Conservation (phyloP, 2,888 invertebrate species). For the Scrobipalpa atriplicella region DNA sequence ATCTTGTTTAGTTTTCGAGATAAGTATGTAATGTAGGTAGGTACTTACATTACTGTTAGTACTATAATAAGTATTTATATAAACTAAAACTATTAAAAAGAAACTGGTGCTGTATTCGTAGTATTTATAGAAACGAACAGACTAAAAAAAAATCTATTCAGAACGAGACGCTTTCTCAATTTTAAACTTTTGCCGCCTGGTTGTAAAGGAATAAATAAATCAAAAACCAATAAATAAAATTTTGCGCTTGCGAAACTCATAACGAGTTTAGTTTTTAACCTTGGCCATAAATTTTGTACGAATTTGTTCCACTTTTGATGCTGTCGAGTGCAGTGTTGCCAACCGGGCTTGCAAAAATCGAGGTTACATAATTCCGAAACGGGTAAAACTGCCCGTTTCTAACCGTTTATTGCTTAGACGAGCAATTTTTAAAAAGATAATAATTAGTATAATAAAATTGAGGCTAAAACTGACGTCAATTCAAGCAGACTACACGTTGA, state of each 20-base stretch:
- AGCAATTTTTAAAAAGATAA: no score
- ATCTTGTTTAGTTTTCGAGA: conserved; percentile 40
- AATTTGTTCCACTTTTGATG: conserved; percentile 70
- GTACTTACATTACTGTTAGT: not conserved
- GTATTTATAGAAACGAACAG: no score
- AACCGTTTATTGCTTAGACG: no score
- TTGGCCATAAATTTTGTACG: conserved; percentile 77
- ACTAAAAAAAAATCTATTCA: conserved; percentile 10
- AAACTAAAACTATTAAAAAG: not conserved
- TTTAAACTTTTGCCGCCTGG: conserved; percentile 35
- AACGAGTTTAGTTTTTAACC: conserved; percentile 77
- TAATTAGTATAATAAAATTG: no score
- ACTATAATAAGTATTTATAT: not conserved
- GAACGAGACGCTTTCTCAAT: conserved; percentile 14
- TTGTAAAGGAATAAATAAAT: conserved; percentile 60
- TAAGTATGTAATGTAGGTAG: conserved; percentile 29
- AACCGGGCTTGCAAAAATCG: not conserved
- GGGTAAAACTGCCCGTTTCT: not conserved
- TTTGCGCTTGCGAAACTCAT: conserved; percentile 66
- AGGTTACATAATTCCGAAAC: no score
- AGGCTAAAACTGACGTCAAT: no score
- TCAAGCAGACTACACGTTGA: no score
- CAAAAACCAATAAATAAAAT: conserved; percentile 70
- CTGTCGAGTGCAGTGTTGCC: conserved; percentile 42
- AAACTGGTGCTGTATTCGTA: not conserved